phyloP scores from a whole-genome alignment of 2,888 invertebrate species.

The Eristalinus aeneus region DNA sequence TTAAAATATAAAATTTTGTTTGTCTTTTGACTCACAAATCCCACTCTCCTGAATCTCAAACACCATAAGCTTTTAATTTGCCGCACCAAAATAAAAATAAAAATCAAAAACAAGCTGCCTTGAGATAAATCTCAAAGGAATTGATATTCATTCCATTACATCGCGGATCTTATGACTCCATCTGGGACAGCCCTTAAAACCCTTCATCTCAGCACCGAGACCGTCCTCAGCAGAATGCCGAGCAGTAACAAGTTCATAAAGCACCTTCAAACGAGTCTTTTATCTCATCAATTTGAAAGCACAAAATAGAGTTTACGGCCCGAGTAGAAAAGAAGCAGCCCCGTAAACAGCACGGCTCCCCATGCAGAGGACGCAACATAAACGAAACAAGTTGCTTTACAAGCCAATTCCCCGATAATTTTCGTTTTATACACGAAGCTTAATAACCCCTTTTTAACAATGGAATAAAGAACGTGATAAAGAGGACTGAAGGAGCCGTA shows the following conservation, averaged over 20 bases:
- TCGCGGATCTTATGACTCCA: neutral
- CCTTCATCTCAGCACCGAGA: neutral
- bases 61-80: neutral
- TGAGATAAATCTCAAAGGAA: neutral
- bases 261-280: neutral
- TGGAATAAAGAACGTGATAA: neutral
- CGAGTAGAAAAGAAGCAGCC: neutral
- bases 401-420: neutral
- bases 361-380: neutral
- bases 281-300: neutral
- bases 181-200: neutral
- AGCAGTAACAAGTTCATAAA: neutral
- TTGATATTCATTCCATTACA: neutral
- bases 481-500: neutral
- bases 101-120: neutral
- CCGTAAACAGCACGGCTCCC: neutral
- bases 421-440: neutral
- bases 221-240: neutral
- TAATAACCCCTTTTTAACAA: neutral
- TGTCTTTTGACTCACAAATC: too few species aligned
- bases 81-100: neutral
- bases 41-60: neutral
- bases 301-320: neutral
- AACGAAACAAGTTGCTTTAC: neutral
- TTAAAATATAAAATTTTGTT: too few species aligned